Base-by-base conservation (phyloP, 2,888 invertebrate genomes). In the Muscina levida region DNA sequence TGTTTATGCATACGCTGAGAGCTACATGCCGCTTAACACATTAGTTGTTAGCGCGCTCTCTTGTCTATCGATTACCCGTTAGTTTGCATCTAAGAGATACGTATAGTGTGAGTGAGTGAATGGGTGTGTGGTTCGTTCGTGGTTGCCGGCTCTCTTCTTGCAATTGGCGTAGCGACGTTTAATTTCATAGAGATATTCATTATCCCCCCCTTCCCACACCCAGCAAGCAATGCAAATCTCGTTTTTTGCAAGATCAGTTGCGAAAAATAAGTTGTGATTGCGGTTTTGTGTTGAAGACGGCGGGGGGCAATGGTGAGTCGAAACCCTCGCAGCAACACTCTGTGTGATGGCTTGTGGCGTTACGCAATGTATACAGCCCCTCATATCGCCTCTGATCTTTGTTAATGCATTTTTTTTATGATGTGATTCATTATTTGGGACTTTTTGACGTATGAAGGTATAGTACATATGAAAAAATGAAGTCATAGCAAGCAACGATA, bases 191-290 rank as follows among this genome's bases (percentile, higher is more conserved):
- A n/a, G n/a, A n/a, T n/a, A n/a, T n/a, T n/a, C n/a, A n/a, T n/a
- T n/a, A n/a, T n/a, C n/a, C n/a, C n/a, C n/a, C n/a, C n/a, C n/a
- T n/a, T n/a, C n/a, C n/a, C n/a, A n/a, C n/a, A n/a, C n/a, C n/a
- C n/a, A n/a, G n/a, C n/a, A n/a, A n/a, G 8, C 8, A 42, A 62
- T 62, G 62, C 62, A 62, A 62, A 62, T 62, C 42, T 42, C 31
- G 31, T 31, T 31, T 31, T 22, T 22, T 39, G 62, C 42, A 42
- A 42, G 62, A 62, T 62, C 62, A 10, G 42, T 62, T 62, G 42
- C 62, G 42, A 19, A 22, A 39, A 42, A 22, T 62, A 57, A 26
- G 57, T 2, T 57, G 26, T 57, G 37, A 10, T 22, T 53, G 53
- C 3, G 53, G 53, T 53, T 8, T 56, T 8, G 51, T 53, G 56